phyloP scores from a whole-genome alignment of 2,113 vertebrate species.

The Nibea albiflora region DNA sequence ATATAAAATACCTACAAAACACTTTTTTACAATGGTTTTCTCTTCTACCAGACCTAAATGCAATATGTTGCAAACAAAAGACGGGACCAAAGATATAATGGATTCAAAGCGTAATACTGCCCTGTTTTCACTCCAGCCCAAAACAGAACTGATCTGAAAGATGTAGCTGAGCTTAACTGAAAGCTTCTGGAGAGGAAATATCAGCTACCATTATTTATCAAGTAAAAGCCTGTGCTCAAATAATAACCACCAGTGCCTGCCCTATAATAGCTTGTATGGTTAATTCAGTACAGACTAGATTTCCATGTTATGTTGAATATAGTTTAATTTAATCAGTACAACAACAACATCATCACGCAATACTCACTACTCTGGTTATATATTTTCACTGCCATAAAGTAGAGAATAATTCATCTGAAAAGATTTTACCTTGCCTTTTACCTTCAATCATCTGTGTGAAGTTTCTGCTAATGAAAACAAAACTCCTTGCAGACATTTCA shows the following conservation, averaged over 20 bases:
- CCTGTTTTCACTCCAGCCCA: neutral
- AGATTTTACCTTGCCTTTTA: neutral
- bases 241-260: neutral
- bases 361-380: neutral
- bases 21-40: neutral
- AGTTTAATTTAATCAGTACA: neutral
- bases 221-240: neutral
- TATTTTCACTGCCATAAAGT: no score
- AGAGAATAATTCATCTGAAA: neutral
- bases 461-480: slow-evolving; percentile 7
- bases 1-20: neutral
- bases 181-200: neutral
- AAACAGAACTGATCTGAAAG: neutral
- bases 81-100: no score
- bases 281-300: neutral
- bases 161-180: neutral
- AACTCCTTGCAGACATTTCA: neutral
- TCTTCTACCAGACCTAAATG: neutral
- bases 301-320: neutral
- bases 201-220: neutral
- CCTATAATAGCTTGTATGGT: neutral
- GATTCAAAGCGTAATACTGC: no score
- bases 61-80: neutral
- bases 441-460: neutral
- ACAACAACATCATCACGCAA: no score